Evolutionary conservation across 2,797 vertebrate species (phyloP), one percentile per base, ranked within the genome.

Genomic region (Menidia menidia): DNA sequence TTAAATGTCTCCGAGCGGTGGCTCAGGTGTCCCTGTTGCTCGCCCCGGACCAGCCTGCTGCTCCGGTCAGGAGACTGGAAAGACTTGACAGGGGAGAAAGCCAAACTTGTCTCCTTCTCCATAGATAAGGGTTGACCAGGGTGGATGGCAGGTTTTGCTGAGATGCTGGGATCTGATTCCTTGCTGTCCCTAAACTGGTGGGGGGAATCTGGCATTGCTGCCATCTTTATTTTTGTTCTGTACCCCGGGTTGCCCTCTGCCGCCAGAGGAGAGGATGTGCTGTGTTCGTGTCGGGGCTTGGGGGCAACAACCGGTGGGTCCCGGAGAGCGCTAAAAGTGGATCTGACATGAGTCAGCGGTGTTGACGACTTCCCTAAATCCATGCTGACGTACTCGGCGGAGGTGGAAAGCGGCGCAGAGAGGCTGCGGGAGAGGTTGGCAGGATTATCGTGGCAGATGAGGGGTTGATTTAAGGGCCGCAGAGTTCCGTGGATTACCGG

Each of bases 341-440:
- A 85, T 61, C 92, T 79, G n/a, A 87, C 66, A n/a, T 89, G 80
- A 59, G 88, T 86, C 58, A 81, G 68, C 39, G 89, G 84, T 10
- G 52, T 63, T 0, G 89, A 69, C 15, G 90, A 82, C 70, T 89
- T 92, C 47, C 90, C 88, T 35, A 93, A 70, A 58, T 90, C 92
- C 92, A 93, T 93, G 78, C 85, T 92, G 59, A 94, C 84, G 19
- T 93, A 94, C 65, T 95, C 92, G 0, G 93, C 83, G 4, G 93
- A 89, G 74, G 91, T 89, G 65, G 93, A 88, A 57, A 94, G 77
- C 3, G 93, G 93, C 32, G 93, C 94, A 0, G 93, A 95, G 74
- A 94, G 94, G 78, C 94, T 95, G 48, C 93, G 94, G 12, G 94
- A 92, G 31, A 95, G 93, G 88, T 88, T 91, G 25, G 84, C 66